A percentile compares a stretch with the other conserved stretches of the same genome.
Evolutionary conservation across 1,140 invertebrate species (phyloP).

Genomic region (Sitodiplosis mosellana): DNA sequence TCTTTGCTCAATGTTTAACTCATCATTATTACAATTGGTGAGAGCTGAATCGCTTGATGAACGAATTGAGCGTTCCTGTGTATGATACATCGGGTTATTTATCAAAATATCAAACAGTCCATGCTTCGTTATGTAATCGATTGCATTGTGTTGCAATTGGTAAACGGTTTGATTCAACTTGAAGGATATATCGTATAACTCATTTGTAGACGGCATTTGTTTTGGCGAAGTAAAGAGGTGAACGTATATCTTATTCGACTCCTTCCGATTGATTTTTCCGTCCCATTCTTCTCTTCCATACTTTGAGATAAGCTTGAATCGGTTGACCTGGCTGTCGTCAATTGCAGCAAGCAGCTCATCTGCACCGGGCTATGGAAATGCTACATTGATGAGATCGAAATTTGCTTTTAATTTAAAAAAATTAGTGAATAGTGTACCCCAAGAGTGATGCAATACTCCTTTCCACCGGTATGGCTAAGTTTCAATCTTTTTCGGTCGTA

Average conservation of each 20-base stretch:
- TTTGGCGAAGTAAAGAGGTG: not conserved
- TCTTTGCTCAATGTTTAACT: constrained; percentile 37
- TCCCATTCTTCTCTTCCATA: not conserved
- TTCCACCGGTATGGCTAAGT: not conserved
- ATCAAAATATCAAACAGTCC: not conserved
- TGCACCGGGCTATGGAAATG: not conserved
- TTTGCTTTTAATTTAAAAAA: not conserved
- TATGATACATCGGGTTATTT: not conserved
- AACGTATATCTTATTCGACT: not conserved
- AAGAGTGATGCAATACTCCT: not conserved
- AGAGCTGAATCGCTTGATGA: not conserved
- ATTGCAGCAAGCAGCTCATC: not conserved
- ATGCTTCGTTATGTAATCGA: not conserved
- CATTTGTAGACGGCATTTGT: not conserved
- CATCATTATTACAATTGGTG: constrained; percentile 5
- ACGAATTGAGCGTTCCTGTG: too few species aligned
- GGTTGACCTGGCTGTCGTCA: not conserved
- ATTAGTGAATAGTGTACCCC: not conserved
- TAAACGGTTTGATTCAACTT: constrained; percentile 26
- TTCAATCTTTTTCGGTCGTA: not conserved
- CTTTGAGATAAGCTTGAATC: not conserved
- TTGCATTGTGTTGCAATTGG: not conserved
- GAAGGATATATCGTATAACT: constrained; percentile 29
- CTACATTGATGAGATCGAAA: not conserved
- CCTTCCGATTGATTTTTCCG: not conserved